A percentile compares a stretch with the other conserved stretches of the same genome.
These are phyloP conservation scores for Drosophila leontia DNA, from an alignment of 1,140 invertebrate species.

Conservation along the genomic window DNA sequence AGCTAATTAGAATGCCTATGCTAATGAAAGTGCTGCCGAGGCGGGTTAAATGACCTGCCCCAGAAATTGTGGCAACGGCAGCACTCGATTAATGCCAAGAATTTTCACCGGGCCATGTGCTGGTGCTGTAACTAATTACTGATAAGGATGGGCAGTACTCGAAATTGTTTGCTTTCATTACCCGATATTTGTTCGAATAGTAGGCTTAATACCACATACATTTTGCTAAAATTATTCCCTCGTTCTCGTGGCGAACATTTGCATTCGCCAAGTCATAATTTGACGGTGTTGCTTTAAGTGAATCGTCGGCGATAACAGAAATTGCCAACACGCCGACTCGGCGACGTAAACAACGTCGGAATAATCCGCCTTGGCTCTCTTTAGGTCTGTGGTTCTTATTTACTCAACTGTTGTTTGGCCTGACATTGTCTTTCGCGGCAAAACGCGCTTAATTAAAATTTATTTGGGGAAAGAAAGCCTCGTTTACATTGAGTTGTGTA, in stretches of 20 bases:
- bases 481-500: neutral
- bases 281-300: constrained; percentile 1
- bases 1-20: constrained; percentile 60
- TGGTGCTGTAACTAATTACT: constrained; percentile 39
- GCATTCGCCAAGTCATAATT: constrained; percentile 32
- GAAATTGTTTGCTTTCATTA: constrained; percentile 14
- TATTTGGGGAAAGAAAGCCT: constrained; percentile 4
- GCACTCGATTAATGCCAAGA: constrained; percentile 9
- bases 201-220: neutral
- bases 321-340: constrained; percentile 41
- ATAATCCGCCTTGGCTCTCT: constrained; percentile 3
- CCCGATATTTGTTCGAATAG: neutral
- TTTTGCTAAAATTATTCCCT: constrained; percentile 9
- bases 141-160: constrained; percentile 19
- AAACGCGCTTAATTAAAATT: constrained; percentile 21
- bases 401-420: constrained; percentile 37
- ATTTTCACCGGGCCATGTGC: constrained; percentile 14
- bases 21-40: constrained; percentile 65
- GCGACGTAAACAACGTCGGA: constrained; percentile 19
- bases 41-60: constrained; percentile 72
- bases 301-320: constrained; percentile 39
- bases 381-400: constrained; percentile 20
- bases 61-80: constrained; percentile 44
- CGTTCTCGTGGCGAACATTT: constrained; percentile 23
- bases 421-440: constrained; percentile 11